phyloP scores from a whole-genome alignment of 2,888 invertebrate genomes.

The Sminthurinus aureus region DNA sequence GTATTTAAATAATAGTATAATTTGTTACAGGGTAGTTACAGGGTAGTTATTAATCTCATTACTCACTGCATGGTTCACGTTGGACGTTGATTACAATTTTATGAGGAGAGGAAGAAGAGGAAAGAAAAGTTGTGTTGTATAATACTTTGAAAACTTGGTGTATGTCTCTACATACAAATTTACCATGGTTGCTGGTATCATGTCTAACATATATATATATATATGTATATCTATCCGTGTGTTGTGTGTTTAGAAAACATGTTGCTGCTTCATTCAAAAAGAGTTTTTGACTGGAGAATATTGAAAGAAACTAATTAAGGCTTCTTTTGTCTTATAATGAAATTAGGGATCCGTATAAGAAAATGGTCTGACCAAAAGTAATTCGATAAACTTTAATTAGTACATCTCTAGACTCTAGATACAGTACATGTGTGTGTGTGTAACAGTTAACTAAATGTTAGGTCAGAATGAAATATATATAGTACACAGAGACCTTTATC shows the following conservation, averaged over 20 bases:
- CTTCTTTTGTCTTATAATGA: slow-evolving; percentile 23
- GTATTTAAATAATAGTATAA: too few relatives aligned
- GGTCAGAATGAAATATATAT: too few relatives aligned
- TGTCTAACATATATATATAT: too few relatives aligned
- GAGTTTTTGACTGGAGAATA: background rate
- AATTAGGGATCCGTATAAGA: slow-evolving; percentile 17
- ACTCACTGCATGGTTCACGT: background rate
- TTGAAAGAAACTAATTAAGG: slow-evolving; percentile 24
- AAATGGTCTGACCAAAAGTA: background rate
- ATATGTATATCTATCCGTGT: too few relatives aligned
- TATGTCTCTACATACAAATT: background rate
- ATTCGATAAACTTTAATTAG: slow-evolving; percentile 28
- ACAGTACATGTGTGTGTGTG: too few relatives aligned
- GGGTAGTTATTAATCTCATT: background rate
- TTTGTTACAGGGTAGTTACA: background rate
- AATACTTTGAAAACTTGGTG: background rate
- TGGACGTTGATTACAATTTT: background rate
- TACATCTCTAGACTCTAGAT: background rate
- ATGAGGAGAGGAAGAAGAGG: background rate
- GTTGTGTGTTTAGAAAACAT: too few relatives aligned
- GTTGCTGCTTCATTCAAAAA: too few relatives aligned
- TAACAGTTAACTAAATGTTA: too few relatives aligned
- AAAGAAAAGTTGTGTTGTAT: background rate
- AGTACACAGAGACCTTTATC: too few relatives aligned
- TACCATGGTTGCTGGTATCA: too few relatives aligned